These are phyloP conservation scores for Naja naja DNA, from an alignment of 2,113 vertebrate species.

Conservation along the genomic window DNA sequence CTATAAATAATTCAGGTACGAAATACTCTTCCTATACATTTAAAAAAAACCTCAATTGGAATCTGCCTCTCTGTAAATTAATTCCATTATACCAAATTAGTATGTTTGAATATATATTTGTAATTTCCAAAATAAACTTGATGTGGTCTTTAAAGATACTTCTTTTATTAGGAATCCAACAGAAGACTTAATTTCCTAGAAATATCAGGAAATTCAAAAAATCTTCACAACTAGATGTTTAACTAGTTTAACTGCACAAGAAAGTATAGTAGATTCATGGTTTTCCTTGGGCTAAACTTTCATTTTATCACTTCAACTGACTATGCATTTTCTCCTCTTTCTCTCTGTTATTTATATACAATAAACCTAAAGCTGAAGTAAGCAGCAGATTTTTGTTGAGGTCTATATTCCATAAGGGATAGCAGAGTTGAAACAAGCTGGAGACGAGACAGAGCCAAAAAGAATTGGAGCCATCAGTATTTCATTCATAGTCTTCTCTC, in stretches of 20 bases:
- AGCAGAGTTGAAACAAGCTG: too few relatives aligned
- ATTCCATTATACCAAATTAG: neutral
- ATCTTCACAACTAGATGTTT: slow-evolving; percentile 22
- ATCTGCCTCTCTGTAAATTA: neutral
- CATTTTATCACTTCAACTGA: neutral
- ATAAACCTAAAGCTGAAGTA: neutral
- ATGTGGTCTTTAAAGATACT: neutral
- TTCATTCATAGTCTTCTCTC: too few relatives aligned
- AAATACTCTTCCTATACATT: neutral
- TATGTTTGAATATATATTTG: neutral
- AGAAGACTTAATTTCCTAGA: neutral
- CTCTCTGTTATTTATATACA: neutral
- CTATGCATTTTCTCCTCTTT: neutral
- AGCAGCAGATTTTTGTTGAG: too few relatives aligned
- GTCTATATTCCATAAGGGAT: too few relatives aligned
- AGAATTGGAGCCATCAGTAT: too few relatives aligned
- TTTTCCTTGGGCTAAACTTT: slow-evolving; percentile 26
- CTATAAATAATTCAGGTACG: neutral
- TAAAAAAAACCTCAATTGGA: neutral
- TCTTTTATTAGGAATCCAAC: slow-evolving; percentile 10
- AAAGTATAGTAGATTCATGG: slow-evolving; percentile 14
- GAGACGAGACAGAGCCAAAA: too few relatives aligned
- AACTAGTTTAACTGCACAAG: neutral
- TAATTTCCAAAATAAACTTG: neutral
- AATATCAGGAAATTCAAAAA: slow-evolving; percentile 13